Conservation (phyloP, 2,113 vertebrate species). For the Pampusana beccarii region DNA sequence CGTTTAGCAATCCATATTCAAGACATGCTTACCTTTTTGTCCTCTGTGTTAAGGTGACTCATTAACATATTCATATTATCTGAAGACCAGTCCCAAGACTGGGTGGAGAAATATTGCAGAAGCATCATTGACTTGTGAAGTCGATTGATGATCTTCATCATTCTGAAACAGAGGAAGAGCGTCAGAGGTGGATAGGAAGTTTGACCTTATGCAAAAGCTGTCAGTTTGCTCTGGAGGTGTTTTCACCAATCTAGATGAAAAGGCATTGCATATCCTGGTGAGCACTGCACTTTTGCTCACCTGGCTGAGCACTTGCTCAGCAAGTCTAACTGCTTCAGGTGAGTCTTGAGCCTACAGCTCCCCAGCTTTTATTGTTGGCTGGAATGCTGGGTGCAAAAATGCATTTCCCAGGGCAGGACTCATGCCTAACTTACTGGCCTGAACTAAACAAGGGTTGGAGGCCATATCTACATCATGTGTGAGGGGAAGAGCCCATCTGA, state of each 20-base stretch:
- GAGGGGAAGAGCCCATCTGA: neutral
- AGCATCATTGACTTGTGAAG: conserved; percentile 85
- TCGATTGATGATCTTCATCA: conserved; percentile 91
- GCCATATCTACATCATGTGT: neutral
- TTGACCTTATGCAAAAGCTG: neutral
- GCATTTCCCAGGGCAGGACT: neutral
- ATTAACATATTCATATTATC: conserved; percentile 91
- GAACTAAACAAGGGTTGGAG: neutral
- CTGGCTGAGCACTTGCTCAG: neutral
- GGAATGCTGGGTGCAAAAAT: neutral
- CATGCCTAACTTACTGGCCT: neutral
- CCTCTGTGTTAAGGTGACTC: conserved; percentile 86
- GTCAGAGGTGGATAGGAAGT: neutral
- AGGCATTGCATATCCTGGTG: neutral
- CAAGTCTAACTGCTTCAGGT: neutral
- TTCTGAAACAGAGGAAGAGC: conserved; percentile 70
- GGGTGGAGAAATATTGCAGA: conserved; percentile 90
- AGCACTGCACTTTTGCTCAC: neutral
- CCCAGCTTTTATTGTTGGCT: neutral
- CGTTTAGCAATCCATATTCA: neutral
- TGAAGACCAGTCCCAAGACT: conserved; percentile 94
- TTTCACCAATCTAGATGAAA: neutral
- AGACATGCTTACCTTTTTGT: conserved; percentile 81
- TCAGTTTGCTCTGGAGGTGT: neutral
- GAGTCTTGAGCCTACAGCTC: neutral